Base-by-base conservation (phyloP, 2,113 vertebrate species). In the Mirounga angustirostris region DNA sequence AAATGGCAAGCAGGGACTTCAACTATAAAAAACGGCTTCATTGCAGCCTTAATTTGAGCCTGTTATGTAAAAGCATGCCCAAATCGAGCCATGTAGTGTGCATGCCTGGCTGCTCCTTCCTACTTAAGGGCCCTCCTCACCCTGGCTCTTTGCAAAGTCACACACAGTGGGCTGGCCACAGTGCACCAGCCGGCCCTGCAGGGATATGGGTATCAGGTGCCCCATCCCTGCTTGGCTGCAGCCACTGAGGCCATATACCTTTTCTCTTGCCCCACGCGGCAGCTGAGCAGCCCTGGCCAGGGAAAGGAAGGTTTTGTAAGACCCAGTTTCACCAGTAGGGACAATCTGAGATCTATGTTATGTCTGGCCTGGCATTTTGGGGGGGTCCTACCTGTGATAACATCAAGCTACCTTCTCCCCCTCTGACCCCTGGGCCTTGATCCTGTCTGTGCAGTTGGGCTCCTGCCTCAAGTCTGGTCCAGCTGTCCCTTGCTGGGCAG, bases 1-100 rank as follows among this genome's bases (percentile, higher is more conserved):
- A 98, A 97, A 92, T 93, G 79, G 97, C 91, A 98, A 96, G 85
- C 82, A 94, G 95, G 89, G 89, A 94, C 94, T 98, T 96, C 89
- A 93, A 69, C 79, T 58, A 92, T 97, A 84, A 98, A 93, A 95
- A 94, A 96, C 19, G 52, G 87, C 85, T 63, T 46, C 5, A 1
- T 16, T 59, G 59, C 87, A 46, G 46, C 11, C 95, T 94, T 95
- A 54, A 84, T 92, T 80, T 22, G 26, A 33, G 88, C 50, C 50
- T 18, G 12, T 76, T 76, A 71, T 90, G 30, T 43, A 74, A 76
- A 96, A 89, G 91, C 14, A 0, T 89, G 94, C 7, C 5, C 9
- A 63, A 1, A 50, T 82, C 13, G 4, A 74, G 59, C 19, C 84
- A 30, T 93, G 69, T 50, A 80, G 46, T 1, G 78, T 89, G 93